A percentile compares a stretch with the other conserved stretches of the same genome.
phyloP scores from a whole-genome alignment of 2,888 invertebrate genomes.

The Congeria kusceri region DNA sequence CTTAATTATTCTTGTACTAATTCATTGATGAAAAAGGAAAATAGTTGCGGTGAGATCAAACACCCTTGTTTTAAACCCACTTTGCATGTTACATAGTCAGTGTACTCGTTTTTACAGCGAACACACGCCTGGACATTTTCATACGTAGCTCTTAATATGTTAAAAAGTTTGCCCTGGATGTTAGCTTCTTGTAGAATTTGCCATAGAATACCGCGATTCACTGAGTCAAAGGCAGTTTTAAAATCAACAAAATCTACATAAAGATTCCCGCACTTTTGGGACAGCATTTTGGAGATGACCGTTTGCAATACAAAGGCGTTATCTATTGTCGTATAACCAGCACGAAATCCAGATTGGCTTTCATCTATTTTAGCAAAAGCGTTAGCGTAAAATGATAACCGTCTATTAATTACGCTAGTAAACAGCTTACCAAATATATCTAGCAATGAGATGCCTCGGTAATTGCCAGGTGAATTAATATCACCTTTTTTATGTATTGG shows the following conservation, averaged over 20 bases:
- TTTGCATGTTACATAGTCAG: no score
- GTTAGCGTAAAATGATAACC: neutral
- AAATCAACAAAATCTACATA: neutral
- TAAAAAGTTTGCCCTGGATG: no score
- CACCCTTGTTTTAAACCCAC: constrained; percentile 13
- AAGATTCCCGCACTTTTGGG: neutral
- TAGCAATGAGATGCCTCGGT: constrained; percentile 4
- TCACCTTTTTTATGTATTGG: neutral
- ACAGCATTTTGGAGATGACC: neutral
- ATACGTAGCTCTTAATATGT: neutral
- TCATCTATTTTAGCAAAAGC: constrained; percentile 6
- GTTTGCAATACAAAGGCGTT: neutral
- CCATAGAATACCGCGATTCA: no score
- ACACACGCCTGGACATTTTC: neutral
- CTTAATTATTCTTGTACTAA: neutral
- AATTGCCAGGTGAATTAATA: neutral
- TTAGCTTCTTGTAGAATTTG: no score
- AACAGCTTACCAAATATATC: constrained; percentile 13
- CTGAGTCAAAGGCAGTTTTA: neutral
- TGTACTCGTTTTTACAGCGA: no score
- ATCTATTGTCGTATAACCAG: neutral
- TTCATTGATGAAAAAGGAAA: constrained; percentile 11
- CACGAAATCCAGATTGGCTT: constrained; percentile 3
- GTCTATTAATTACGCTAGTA: neutral
- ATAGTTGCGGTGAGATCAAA: neutral